Evolutionary conservation across 2,113 vertebrate genomes (phyloP), one percentile per base, ranked within the genome.

Genomic region (Microcebus ravelobensis): DNA sequence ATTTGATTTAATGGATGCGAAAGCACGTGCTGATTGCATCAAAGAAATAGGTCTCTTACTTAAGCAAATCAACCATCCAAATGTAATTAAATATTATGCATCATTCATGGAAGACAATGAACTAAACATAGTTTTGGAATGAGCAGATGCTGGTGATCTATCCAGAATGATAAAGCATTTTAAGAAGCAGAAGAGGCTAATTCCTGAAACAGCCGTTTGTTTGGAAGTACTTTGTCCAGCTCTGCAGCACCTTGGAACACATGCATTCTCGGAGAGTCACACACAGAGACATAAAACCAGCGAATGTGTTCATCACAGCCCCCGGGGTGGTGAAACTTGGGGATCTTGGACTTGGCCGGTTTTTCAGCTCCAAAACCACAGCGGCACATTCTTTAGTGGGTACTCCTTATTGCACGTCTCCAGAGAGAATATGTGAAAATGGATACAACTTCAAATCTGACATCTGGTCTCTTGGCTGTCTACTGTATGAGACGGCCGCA

Each of bases 101-200:
- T 99, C 99, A 73, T 99, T 99, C 98, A 99, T 99, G 97, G 99
- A 99, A 98, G 99, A 99, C 96, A 99, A 99, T 91, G 99, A 99
- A 95, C 98, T 99, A 95, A 99, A 99, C 98, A 99, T 99, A 98
- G 99, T 99, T 77, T 98, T 99, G 99, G 99, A 99, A 98, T 98
- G 99, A 96, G 99, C 99, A 14, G 99, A 99, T 98, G 99, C 99
- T 81, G 99, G 99, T 45, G 99, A 99, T 97, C 99, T 99, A 70
- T 99, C 99, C 90, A 99, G 99, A 97, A 99, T 99, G 99, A 99
- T 99, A 95, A 98, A 99, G 99, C 99, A 99, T 98, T 99, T 99
- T 98, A 99, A 99, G 99, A 99, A 99, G 96, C 99, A 99, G 97
- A 99, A 99, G 98, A 98, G 99, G 95, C 98, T 99, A 96, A 99